These are phyloP conservation scores for Drosophila mojavensis DNA, from an alignment of 1,140 invertebrate species.

Conservation along the genomic window DNA sequence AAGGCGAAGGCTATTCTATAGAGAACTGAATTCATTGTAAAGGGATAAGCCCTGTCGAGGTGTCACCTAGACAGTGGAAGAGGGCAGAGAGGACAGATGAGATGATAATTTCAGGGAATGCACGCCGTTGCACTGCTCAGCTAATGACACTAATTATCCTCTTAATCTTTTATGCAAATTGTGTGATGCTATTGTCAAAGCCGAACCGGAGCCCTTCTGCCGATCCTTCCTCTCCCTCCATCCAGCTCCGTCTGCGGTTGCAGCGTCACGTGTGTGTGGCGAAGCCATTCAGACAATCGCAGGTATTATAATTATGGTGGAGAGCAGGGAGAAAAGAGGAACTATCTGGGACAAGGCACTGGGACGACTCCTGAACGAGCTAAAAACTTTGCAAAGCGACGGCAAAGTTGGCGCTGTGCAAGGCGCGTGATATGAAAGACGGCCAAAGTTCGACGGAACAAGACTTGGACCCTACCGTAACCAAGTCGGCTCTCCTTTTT, in stretches of 20 bases:
- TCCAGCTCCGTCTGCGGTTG: slow-evolving; percentile 50
- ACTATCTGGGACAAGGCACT: slow-evolving; percentile 7
- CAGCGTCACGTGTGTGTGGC: slow-evolving; percentile 67
- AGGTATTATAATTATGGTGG: slow-evolving; percentile 70
- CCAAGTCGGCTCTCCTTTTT: slow-evolving; percentile 30
- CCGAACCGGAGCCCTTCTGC: slow-evolving; percentile 15
- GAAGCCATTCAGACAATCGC: slow-evolving; percentile 73
- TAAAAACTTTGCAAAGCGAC: slow-evolving; percentile 54
- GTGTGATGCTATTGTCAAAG: slow-evolving; percentile 49
- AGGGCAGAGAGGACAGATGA: neutral
- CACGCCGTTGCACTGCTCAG: slow-evolving; percentile 39
- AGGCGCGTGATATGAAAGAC: slow-evolving; percentile 73
- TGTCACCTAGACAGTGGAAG: slow-evolving; percentile 15
- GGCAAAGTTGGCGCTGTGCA: slow-evolving; percentile 62
- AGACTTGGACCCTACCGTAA: slow-evolving; percentile 25
- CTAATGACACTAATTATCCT: slow-evolving; percentile 80
- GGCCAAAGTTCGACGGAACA: slow-evolving; percentile 62
- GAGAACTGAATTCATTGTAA: slow-evolving; percentile 28
- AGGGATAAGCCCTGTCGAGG: slow-evolving; percentile 34
- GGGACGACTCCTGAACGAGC: slow-evolving; percentile 33
- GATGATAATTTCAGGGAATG: slow-evolving; percentile 24
- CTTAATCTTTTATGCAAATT: slow-evolving; percentile 79
- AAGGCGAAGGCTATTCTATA: slow-evolving; percentile 48
- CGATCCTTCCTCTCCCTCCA: neutral
- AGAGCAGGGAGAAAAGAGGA: slow-evolving; percentile 21